Percentiles rank a stretch among this genome's conserved stretches.
Conservation (phyloP, 2,797 vertebrate species). For the Bradypodion ventrale region DNA sequence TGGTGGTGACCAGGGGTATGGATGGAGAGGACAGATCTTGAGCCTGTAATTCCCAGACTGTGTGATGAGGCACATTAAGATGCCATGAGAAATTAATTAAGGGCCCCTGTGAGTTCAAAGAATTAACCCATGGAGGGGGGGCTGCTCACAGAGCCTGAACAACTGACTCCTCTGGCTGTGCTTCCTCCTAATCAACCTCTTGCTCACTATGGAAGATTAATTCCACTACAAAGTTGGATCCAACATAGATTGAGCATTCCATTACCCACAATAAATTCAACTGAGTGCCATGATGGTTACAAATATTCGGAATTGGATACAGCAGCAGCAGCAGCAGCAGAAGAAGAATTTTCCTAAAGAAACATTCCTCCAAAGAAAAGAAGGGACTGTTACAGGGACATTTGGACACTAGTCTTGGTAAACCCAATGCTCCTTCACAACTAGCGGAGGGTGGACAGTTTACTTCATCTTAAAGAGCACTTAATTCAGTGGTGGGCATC, state of each 20-base stretch:
- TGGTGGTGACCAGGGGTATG: no score
- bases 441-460: neutral
- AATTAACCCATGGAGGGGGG: no score
- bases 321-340: no score
- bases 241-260: neutral
- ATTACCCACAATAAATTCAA: no score
- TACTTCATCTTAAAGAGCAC: neutral
- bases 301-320: no score
- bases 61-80: neutral
- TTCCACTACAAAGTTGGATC: neutral
- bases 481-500: no score
- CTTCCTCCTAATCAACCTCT: neutral
- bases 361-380: neutral
- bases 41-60: neutral
- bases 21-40: neutral
- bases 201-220: neutral
- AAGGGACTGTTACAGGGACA: no score
- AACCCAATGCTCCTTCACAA: no score
- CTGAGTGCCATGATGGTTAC: no score
- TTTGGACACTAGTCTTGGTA: no score
- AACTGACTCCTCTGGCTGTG: neutral
- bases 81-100: neutral
- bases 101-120: neutral
- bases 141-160: no score
- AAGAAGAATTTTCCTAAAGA: no score